These are phyloP conservation scores for Aspidoscelis tigris DNA, from an alignment of 2,113 vertebrate genomes.

Conservation along the genomic window DNA sequence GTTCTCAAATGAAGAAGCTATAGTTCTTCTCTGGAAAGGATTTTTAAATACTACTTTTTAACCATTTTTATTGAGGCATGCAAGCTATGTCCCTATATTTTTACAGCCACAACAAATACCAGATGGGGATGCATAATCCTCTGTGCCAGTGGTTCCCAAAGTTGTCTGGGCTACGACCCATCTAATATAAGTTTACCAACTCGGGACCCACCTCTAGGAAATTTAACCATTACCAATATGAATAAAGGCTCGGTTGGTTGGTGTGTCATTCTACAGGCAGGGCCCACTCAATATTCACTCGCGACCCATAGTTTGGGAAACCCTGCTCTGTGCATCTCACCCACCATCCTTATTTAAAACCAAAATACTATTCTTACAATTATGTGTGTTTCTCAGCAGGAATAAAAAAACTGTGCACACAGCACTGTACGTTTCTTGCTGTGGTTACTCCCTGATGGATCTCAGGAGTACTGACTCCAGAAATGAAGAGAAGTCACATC, in stretches of 20 bases:
- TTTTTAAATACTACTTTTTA: neutral
- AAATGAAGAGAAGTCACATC: neutral
- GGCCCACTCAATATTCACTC: too few species aligned
- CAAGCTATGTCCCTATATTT: conserved; percentile 6
- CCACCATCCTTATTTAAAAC: neutral
- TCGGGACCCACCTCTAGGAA: too few species aligned
- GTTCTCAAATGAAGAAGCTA: conserved; percentile 16
- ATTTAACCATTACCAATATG: too few species aligned
- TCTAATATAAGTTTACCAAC: too few species aligned
- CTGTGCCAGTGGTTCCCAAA: neutral
- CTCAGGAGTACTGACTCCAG: neutral
- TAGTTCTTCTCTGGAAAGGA: neutral
- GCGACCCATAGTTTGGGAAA: too few species aligned
- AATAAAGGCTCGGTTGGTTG: too few species aligned
- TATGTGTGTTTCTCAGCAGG: conserved; percentile 11
- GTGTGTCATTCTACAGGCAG: too few species aligned
- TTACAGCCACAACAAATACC: conserved; percentile 3
- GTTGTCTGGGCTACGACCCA: too few species aligned
- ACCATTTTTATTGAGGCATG: neutral
- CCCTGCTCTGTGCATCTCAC: neutral
- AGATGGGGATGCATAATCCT: conserved; percentile 20
- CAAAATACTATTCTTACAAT: conserved; percentile 14
- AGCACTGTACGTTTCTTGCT: neutral
- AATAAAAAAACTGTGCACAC: neutral
- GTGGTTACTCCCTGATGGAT: neutral